phyloP scores from a whole-genome alignment of 2,797 vertebrate genomes.

The Scolopax rusticola region DNA sequence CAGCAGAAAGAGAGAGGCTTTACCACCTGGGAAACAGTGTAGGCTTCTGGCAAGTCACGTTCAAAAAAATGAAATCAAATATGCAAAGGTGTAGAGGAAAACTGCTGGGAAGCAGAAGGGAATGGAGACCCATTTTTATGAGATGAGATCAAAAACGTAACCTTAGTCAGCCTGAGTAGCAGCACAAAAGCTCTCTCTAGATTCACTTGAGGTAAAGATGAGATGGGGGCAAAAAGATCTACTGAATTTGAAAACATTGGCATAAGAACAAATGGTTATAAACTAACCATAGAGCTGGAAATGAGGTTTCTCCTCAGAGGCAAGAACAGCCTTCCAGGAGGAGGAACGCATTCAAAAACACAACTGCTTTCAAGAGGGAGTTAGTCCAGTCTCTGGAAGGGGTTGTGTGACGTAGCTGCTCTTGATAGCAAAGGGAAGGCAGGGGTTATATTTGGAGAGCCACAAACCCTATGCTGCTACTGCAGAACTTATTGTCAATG shows the following conservation, averaged over 20 bases:
- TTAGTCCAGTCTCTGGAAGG: neutral
- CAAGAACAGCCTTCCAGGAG: neutral
- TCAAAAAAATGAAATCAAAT: neutral
- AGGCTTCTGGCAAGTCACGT: neutral
- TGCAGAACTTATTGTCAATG: neutral
- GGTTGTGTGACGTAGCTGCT: neutral
- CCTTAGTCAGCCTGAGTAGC: neutral
- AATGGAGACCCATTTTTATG: neutral
- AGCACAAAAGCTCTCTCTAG: neutral
- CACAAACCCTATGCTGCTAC: neutral
- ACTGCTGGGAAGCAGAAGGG: neutral
- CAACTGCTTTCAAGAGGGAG: neutral
- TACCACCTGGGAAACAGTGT: neutral
- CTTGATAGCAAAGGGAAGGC: neutral
- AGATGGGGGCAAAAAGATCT: neutral
- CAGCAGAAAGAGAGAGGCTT: neutral
- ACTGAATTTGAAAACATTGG: slow-evolving; percentile 8
- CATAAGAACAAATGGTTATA: slow-evolving; percentile 38
- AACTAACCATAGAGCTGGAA: slow-evolving; percentile 20
- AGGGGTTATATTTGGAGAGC: neutral
- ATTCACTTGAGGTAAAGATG: neutral
- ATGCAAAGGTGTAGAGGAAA: neutral
- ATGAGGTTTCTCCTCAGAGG: slow-evolving; percentile 20
- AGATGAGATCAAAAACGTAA: neutral
- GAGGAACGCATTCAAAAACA: neutral